Evolutionary conservation across 2,888 invertebrate species (phyloP).

Genomic region (Pyrgus malvae): DNA sequence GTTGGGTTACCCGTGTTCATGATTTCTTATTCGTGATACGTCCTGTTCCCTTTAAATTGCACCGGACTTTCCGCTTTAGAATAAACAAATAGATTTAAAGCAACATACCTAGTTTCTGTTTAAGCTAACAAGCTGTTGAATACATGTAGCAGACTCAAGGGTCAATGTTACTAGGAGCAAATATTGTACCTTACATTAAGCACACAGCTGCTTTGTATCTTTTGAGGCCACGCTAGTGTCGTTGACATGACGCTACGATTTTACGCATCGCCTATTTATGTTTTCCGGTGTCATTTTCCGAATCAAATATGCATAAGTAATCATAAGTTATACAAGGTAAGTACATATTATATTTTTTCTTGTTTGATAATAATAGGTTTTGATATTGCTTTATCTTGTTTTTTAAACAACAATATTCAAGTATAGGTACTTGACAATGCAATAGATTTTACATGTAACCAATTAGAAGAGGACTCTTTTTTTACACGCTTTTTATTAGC

Average conservation of each 20-base stretch:
- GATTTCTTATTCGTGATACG: conserved; percentile 19
- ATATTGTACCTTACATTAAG: not conserved
- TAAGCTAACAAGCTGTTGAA: conserved; percentile 1
- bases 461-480: no score
- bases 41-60: conserved; percentile 1
- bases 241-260: not conserved
- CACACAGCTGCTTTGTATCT: not conserved
- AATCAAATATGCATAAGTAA: not conserved
- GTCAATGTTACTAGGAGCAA: conserved; percentile 8
- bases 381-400: no score
- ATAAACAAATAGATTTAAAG: conserved; percentile 6
- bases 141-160: conserved; percentile 1
- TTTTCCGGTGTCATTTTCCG: no score
- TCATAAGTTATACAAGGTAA: no score
- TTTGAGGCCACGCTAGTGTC: not conserved
- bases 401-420: no score
- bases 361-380: no score
- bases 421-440: no score
- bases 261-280: no score
- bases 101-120: not conserved
- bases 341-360: no score
- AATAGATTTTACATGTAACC: no score
- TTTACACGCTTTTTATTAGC: no score
- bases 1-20: not conserved
- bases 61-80: not conserved